Base-by-base conservation (phyloP, 2,797 vertebrate species). In the Nyctalus aviator region DNA sequence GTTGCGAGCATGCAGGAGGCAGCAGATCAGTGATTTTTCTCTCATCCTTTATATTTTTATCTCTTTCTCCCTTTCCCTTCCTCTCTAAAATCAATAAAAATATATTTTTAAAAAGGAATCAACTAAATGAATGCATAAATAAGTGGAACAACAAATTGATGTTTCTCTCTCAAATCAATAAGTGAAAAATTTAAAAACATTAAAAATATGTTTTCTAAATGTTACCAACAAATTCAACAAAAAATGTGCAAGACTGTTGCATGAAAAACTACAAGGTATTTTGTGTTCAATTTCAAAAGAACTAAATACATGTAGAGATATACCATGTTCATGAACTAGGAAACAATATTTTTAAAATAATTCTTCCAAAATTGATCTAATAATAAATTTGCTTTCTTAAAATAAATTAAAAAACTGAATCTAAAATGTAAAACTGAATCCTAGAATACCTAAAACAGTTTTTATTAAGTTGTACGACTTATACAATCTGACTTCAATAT, bases 301-400 rank as follows among this genome's bases (percentile, higher is more conserved):
- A 30, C 41, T 92, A 84, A 94, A 79, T 89, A 87, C 71, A 90
- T 69, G 17, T n/a, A 90, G 35, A 64, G 21, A 27, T 57, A 92
- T 12, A 83, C 17, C 66, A 94, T 88, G 62, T 90, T 96, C 17
- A 83, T 17, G 18, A 35, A 75, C 41, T 87, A 6, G 27, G 84
- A 95, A 79, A 82, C 3, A 94, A 25, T 92, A 82, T 69, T 95
- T 85, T 84, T 73, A 77, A 20, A 62, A 92, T 69, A 48, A 10
- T 72, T 90, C 41, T 82, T 27, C 20, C 41, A 21, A 87, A 59
- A 79, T 23, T 64, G 57, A 90, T 75, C 13, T 79, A 91, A 73
- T 76, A 50, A 64, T 20, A 94, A 79, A 77, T 92, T 11, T 8
- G 77, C 18, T 55, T 95, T 18, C 8, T 75, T 79, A 92, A 53